Conservation (phyloP, 2,797 vertebrate genomes). For the Gephyroberyx darwinii region DNA sequence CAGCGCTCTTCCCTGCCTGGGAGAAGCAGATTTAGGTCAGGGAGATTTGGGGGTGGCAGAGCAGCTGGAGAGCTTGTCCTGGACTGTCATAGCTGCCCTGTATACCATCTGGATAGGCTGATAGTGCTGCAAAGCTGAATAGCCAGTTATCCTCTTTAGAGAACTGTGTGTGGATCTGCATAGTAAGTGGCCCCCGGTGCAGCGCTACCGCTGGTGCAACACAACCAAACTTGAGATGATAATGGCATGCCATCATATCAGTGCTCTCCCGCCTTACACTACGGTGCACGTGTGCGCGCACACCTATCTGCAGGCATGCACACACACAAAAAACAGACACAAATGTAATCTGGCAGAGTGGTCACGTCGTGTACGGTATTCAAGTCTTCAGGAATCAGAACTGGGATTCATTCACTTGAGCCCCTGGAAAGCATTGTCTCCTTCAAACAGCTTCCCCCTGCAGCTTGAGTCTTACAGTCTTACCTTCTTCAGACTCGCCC, state of each 20-base stretch:
- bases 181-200: slow-evolving; percentile 62
- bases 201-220: slow-evolving; percentile 43
- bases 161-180: slow-evolving; percentile 68
- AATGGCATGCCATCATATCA: slow-evolving; percentile 13
- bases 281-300: neutral
- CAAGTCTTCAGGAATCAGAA: slow-evolving; percentile 12
- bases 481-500: slow-evolving; percentile 22
- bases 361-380: slow-evolving; percentile 15
- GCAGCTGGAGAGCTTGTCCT: slow-evolving; percentile 73
- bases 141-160: slow-evolving; percentile 74
- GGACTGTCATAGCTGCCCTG: slow-evolving; percentile 74
- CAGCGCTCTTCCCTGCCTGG: slow-evolving; percentile 51
- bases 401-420: neutral
- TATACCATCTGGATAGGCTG: slow-evolving; percentile 77
- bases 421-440: neutral
- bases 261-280: neutral
- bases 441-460: slow-evolving; percentile 15
- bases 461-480: slow-evolving; percentile 17
- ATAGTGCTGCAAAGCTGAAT: slow-evolving; percentile 70
- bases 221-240: slow-evolving; percentile 43
- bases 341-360: slow-evolving; percentile 26
- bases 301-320: neutral
- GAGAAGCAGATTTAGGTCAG: slow-evolving; percentile 78
- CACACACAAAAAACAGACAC: neutral
- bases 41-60: slow-evolving; percentile 73